These are phyloP conservation scores for Protobothrops flavoviridis DNA, from an alignment of 2,113 vertebrate species.

Conservation along the genomic window DNA sequence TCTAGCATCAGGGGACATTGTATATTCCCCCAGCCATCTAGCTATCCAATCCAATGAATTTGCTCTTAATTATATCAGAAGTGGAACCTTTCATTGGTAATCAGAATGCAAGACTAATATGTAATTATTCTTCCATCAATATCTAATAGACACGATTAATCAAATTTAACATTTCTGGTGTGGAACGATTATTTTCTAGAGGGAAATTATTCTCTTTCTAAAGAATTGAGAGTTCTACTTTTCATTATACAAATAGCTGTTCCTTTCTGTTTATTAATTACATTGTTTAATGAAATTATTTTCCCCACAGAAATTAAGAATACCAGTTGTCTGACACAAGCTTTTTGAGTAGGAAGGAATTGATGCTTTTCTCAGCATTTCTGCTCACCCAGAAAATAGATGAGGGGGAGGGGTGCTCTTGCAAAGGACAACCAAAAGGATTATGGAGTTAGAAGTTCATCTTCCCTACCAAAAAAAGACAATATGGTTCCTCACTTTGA, in stretches of 20 bases:
- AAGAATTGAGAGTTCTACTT: conserved; percentile 14
- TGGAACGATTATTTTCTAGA: conserved; percentile 58
- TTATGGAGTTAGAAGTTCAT: neutral
- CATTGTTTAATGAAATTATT: conserved; percentile 36
- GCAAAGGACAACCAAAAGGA: neutral
- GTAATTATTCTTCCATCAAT: conserved; percentile 65
- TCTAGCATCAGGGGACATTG: conserved; percentile 57
- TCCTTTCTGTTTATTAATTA: conserved; percentile 34
- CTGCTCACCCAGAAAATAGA: neutral
- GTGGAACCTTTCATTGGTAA: conserved; percentile 71
- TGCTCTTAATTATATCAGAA: conserved; percentile 68
- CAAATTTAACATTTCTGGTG: conserved; percentile 67
- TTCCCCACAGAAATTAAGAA: conserved; percentile 2
- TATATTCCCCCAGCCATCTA: conserved; percentile 56
- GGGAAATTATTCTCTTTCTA: conserved; percentile 53
- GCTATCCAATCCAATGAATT: conserved; percentile 56
- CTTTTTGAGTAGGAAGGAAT: neutral
- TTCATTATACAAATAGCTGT: conserved; percentile 19
- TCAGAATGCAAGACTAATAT: conserved; percentile 69
- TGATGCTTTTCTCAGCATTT: neutral
- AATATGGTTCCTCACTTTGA: neutral
- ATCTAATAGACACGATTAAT: conserved; percentile 70
- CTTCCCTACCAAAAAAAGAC: neutral
- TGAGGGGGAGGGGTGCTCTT: neutral
- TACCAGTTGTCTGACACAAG: neutral